Evolutionary conservation across 1,140 invertebrate genomes (phyloP).

Genomic region (Stegodyphus mimosarum): DNA sequence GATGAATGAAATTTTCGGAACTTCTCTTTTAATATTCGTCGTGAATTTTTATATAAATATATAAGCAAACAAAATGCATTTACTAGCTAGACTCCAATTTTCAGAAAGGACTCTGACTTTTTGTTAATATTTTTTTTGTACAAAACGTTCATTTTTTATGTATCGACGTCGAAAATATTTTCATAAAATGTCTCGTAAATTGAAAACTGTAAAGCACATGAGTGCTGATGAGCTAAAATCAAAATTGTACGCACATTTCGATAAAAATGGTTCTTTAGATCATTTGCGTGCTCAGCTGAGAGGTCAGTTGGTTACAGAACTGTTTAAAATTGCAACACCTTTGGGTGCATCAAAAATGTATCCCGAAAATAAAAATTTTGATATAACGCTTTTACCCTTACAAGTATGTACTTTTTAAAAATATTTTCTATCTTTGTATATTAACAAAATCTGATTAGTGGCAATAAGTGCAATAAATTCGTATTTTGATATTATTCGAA

Average conservation of each 20-base stretch:
- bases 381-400: constrained; percentile 23
- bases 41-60: background rate
- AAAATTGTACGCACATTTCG: constrained; percentile 42
- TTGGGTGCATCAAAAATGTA: background rate
- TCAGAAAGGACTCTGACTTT: background rate
- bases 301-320: constrained; percentile 32
- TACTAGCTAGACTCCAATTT: background rate
- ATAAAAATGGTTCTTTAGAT: constrained; percentile 36
- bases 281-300: constrained; percentile 29
- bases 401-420: constrained; percentile 11
- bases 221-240: constrained; percentile 49
- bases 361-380: background rate
- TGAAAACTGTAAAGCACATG: constrained; percentile 8
- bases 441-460: background rate
- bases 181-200: constrained; percentile 32
- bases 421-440: background rate
- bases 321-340: constrained; percentile 25
- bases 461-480: background rate
- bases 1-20: background rate
- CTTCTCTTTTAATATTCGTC: background rate
- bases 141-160: background rate
- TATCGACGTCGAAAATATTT: background rate
- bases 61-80: background rate
- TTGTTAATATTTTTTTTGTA: background rate
- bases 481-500: background rate